These are phyloP conservation scores for Fukomys damarensis DNA, from an alignment of 2,113 vertebrate genomes.

Conservation along the genomic window DNA sequence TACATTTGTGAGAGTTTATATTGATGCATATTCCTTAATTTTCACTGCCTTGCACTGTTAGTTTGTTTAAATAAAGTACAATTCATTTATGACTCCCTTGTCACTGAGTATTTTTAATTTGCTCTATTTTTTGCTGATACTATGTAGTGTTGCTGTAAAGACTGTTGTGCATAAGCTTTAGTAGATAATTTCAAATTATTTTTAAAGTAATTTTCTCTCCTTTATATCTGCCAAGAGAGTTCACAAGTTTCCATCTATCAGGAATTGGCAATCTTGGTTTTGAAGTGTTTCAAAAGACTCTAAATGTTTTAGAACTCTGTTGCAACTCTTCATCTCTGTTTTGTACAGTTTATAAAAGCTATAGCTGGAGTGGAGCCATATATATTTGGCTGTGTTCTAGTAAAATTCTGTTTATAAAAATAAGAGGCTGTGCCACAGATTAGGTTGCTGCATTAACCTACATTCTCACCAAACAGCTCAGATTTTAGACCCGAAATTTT, in stretches of 20 bases:
- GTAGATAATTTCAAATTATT: neutral
- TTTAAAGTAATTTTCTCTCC: neutral
- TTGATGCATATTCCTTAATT: neutral
- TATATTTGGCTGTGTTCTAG: neutral
- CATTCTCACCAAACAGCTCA: neutral
- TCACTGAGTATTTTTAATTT: neutral
- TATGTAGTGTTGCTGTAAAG: neutral
- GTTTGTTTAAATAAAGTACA: neutral
- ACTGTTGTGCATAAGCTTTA: neutral
- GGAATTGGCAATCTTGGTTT: neutral
- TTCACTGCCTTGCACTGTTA: neutral
- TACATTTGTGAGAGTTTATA: neutral
- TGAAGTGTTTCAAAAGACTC: neutral
- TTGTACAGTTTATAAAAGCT: too few relatives aligned
- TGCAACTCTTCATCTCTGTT: neutral
- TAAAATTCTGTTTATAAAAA: neutral
- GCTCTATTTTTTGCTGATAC: neutral
- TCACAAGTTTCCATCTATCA: neutral
- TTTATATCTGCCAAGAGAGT: neutral
- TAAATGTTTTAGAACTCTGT: neutral
- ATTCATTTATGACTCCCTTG: conserved; percentile 18
- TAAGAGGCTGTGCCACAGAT: neutral
- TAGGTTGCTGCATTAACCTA: neutral
- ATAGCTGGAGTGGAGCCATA: neutral
- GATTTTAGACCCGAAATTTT: neutral